Evolutionary conservation across 1,140 invertebrate species (phyloP), one percentile per base, ranked within the genome.

Genomic region (Portunus trituberculatus): DNA sequence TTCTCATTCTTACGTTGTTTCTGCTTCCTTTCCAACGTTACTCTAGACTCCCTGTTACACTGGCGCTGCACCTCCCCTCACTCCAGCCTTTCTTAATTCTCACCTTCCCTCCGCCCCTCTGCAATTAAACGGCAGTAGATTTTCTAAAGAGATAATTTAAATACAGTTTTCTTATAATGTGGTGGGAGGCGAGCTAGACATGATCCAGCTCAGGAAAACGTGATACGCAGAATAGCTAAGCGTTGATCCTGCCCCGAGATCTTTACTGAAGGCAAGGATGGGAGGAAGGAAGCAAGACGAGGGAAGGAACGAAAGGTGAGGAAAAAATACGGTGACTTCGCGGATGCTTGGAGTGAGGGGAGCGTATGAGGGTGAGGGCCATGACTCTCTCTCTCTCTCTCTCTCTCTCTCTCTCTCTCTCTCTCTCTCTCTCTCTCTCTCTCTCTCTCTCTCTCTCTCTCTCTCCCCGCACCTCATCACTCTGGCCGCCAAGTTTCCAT

Each of bases 141-240:
- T 31, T 91, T 76, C 28, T 76, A 32, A 91, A 91, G 67, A 31
- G 90, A 39, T 91, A n/a, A 91, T 91, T 91, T 91, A 91, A 48
- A 91, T 91, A 91, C 32, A 48, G 52, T 91, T 91, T 76, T 91
- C n/a, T 16, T 32, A 83, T 28, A 91, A 32, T 32, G 89, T 6
- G 89, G 25, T n/a, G 25, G 52, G 6, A 86, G 20, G 82, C 7
- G 52, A 67, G 29, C 16, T 14, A 88, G 87, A 88, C 16, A 88
- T 39, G 46, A 48, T 45, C 32, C 28, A 76, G 67, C 20, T 2
- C 67, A 7, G 20, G 67, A 76, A 76, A 76, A 76, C 6, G 6
- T 76, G 12, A 76, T n/a, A 76, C 20, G 20, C 6, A 20, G 67
- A 76, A 25, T 76, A 76, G 67, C 67, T 25, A n/a, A n/a, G n/a